Conservation (phyloP, 2,113 vertebrate species). For the Grammomys dolichurus region DNA sequence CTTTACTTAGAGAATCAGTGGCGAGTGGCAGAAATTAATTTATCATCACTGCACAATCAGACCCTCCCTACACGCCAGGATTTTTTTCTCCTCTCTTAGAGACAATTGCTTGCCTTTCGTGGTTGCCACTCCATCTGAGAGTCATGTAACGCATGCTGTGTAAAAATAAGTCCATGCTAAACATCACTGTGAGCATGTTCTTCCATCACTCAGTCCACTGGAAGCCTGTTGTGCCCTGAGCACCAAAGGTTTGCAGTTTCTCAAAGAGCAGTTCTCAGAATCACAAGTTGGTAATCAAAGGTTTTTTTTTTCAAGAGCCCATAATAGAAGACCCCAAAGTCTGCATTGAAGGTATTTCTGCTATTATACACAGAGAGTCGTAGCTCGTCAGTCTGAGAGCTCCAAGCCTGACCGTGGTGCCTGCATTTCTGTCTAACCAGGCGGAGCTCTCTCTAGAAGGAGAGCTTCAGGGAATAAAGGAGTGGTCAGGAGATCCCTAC, state of each 20-base stretch:
- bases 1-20: conserved; percentile 5
- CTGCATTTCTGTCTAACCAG: neutral
- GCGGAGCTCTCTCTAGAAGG: neutral
- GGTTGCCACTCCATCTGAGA: neutral
- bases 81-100: neutral
- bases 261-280: neutral
- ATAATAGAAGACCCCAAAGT: neutral
- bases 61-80: neutral
- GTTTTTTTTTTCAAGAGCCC: neutral
- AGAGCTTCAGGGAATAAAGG: neutral
- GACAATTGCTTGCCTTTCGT: neutral
- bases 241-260: neutral
- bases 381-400: neutral
- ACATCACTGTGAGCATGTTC: neutral
- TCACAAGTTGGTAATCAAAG: neutral
- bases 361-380: neutral
- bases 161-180: neutral
- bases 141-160: no score
- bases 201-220: neutral
- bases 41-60: neutral
- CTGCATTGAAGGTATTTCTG: neutral
- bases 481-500: neutral
- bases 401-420: neutral
- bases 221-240: neutral
- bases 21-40: neutral